phyloP scores from a whole-genome alignment of 30 jellyfish, hydroid and myxozoan species.

The Chironex yamaguchii region DNA sequence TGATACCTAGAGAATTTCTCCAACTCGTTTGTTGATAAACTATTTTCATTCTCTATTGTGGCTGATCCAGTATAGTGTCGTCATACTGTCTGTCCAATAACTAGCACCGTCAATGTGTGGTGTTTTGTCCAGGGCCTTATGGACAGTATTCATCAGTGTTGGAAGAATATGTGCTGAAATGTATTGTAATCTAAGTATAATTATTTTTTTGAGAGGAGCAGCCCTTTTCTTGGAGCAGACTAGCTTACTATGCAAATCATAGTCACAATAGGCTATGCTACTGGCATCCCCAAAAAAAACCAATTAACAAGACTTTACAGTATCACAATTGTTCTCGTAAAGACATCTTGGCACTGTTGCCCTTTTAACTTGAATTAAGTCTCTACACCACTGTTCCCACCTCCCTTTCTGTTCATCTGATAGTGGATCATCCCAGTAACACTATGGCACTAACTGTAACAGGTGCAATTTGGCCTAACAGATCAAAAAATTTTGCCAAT shows the following conservation, averaged over 20 bases:
- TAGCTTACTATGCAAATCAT: not conserved
- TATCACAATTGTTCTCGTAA: constrained; percentile 7
- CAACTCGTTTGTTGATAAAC: constrained; percentile 45
- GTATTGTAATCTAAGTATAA: not conserved
- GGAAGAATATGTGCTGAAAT: constrained; percentile 28
- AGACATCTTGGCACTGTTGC: constrained; percentile 6
- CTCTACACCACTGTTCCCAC: constrained; percentile 3
- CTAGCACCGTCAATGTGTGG: not conserved
- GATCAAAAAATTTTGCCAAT: constrained; percentile 29
- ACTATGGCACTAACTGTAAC: constrained; percentile 7
- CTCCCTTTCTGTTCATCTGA: not conserved
- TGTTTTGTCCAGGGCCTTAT: not conserved
- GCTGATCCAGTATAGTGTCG: constrained; percentile 33
- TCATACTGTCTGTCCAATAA: constrained; percentile 40
- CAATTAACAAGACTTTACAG: not conserved
- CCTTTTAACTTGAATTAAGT: not conserved
- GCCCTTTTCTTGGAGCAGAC: not conserved
- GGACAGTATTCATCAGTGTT: constrained; percentile 37
- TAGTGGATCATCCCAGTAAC: constrained; percentile 26
- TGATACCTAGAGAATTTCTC: constrained; percentile 20
- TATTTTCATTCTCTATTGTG: constrained; percentile 45
- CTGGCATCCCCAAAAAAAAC: constrained; percentile 58
- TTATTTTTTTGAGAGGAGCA: not conserved
- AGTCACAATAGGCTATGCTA: constrained; percentile 43
- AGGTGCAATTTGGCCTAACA: constrained; percentile 25